Base-by-base conservation (phyloP, 2,113 vertebrate genomes). In the Elephantulus edwardii region DNA sequence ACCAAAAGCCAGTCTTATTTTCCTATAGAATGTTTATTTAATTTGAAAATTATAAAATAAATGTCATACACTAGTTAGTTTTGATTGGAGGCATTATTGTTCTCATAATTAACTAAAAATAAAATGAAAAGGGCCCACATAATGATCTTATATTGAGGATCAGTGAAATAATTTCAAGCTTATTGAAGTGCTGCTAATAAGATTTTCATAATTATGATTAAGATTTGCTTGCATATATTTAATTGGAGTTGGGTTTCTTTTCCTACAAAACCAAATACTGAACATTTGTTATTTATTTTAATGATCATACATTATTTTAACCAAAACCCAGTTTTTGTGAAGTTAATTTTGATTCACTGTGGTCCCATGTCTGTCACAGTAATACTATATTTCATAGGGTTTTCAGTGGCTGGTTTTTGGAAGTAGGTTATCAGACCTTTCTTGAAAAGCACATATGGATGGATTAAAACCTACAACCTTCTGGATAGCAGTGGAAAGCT, bases 241-340 rank as follows among this genome's bases (percentile, higher is more conserved):
- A 86, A 54, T 58, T 86, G 66, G 86, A 94, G 8, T 81, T 93
- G 72, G 12, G 4, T 19, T 81, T 91, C 4, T 80, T 83, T 95
- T 81, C 44, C 35, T 52, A 48, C 30, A 48, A 9, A 70, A 82
- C 75, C 48, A 50, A 91, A 83, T 89, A 91, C 62, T 66, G 19
- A 68, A 77, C 83, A 33, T 78, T 33, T 90, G 14, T 46, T 30
- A 22, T 64, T 58, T 90, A 58, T 44, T 74, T 17, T 81, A 92
- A 66, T 9, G 75, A n/a, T 9, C 46, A 20, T 35, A 64, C 17
- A 56, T 56, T 56, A 66, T 66, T 66, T 66, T 66, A 19, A 66
- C 16, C n/a, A n/a, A 35, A 66, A 66, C 17, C 64, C 33, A 19
- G 11, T 66, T 66, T 33, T 66, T 33, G 7, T 66, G n/a, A 17